Evolutionary conservation across 2,888 invertebrate species (phyloP).

Genomic region (Oxytorus armatus): DNA sequence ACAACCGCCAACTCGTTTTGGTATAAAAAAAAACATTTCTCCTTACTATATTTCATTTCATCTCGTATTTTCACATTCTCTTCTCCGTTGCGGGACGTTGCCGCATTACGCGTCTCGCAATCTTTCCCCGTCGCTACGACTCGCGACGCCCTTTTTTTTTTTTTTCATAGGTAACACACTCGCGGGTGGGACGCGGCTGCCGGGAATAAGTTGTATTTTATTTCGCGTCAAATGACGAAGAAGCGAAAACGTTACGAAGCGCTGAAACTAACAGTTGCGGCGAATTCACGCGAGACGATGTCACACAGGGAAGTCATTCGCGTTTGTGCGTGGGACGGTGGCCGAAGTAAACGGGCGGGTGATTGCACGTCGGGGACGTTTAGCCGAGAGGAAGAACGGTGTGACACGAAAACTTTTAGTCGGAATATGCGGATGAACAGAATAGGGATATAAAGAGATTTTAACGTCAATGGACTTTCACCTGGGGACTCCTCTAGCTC

Average conservation of each 20-base stretch:
- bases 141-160: too few species aligned
- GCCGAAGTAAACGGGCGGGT: constrained; percentile 55
- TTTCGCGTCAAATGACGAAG: constrained; percentile 56
- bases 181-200: too few species aligned
- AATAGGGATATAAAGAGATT: constrained; percentile 59
- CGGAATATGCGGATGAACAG: not conserved
- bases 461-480: constrained; percentile 78
- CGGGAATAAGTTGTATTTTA: too few species aligned
- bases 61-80: constrained; percentile 9
- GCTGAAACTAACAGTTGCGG: constrained; percentile 8
- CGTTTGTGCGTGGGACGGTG: constrained; percentile 72
- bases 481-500: constrained; percentile 69
- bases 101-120: not conserved
- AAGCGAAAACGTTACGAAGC: constrained; percentile 27
- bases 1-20: too few species aligned
- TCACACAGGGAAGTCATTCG: constrained; percentile 30
- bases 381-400: constrained; percentile 64
- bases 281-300: constrained; percentile 8
- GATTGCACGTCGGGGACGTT: constrained; percentile 70
- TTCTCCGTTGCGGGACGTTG: not conserved
- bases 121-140: too few species aligned
- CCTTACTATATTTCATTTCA: constrained; percentile 50
- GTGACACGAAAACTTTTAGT: constrained; percentile 29
- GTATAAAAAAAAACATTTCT: not conserved
- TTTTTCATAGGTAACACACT: too few species aligned